Conservation (phyloP, 2,113 vertebrate genomes). For the Chascanopsetta lugubris region DNA sequence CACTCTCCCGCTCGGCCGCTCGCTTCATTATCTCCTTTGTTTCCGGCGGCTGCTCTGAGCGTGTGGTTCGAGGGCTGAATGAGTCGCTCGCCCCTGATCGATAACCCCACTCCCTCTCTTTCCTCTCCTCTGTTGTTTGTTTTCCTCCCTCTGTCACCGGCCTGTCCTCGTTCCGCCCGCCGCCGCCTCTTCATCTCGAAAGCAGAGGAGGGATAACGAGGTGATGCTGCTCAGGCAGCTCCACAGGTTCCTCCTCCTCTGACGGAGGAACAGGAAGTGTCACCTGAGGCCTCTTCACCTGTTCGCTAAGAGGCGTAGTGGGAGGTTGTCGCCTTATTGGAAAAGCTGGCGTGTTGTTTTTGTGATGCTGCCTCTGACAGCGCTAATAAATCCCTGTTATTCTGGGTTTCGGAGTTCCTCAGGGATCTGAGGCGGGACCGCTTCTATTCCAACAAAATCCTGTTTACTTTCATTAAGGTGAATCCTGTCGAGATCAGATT, state of each 20-base stretch:
- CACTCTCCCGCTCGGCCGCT: conserved; percentile 46
- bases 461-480: no score
- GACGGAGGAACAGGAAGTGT: no score
- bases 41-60: conserved; percentile 41
- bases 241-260: no score
- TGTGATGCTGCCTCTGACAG: not conserved
- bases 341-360: not conserved
- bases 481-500: no score
- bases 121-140: not conserved
- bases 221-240: no score
- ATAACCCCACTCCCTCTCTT: conserved; percentile 10
- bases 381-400: no score
- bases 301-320: no score
- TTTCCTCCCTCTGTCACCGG: not conserved
- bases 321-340: not conserved
- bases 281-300: no score
- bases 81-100: conserved; percentile 38
- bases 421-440: not conserved
- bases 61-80: conserved; percentile 34
- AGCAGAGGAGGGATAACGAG: no score
- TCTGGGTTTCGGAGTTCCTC: no score
- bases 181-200: no score
- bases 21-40: conserved; percentile 57
- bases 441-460: not conserved
- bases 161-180: no score